These are phyloP conservation scores for Scolopax mira DNA, from an alignment of 2,113 vertebrate genomes.

Conservation along the genomic window DNA sequence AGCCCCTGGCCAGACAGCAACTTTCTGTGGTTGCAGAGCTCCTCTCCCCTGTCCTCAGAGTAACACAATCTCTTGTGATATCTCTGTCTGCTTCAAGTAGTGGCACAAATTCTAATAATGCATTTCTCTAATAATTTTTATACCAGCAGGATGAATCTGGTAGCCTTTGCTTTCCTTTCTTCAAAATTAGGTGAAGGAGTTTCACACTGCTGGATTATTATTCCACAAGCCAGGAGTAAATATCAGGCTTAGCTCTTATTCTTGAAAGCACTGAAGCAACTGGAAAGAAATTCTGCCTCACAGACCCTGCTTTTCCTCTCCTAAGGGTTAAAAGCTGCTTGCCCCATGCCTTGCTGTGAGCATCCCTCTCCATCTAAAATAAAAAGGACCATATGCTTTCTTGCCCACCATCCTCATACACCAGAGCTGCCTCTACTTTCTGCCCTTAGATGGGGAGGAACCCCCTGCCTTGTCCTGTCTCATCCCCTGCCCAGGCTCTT, in stretches of 20 bases:
- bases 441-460: not conserved
- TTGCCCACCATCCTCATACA: not conserved
- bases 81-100: not conserved
- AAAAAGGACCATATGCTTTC: not conserved
- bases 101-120: not conserved
- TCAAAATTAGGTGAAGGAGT: not conserved
- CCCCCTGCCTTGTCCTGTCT: not conserved
- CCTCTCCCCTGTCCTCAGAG: not conserved
- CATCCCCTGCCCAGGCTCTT: not conserved
- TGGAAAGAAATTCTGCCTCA: not conserved
- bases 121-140: not conserved
- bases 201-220: not conserved
- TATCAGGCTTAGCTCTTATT: not conserved
- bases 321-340: not conserved
- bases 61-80: not conserved
- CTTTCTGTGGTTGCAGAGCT: not conserved
- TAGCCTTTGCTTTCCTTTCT: not conserved
- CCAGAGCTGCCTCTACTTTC: not conserved
- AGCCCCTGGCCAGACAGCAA: not conserved
- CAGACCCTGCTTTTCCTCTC: not conserved
- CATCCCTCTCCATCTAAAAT: not conserved
- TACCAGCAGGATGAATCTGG: not conserved
- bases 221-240: not conserved
- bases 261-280: not conserved
- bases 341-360: not conserved